Base-by-base conservation (phyloP, 1,140 invertebrate genomes). In the Caerostris darwini region DNA sequence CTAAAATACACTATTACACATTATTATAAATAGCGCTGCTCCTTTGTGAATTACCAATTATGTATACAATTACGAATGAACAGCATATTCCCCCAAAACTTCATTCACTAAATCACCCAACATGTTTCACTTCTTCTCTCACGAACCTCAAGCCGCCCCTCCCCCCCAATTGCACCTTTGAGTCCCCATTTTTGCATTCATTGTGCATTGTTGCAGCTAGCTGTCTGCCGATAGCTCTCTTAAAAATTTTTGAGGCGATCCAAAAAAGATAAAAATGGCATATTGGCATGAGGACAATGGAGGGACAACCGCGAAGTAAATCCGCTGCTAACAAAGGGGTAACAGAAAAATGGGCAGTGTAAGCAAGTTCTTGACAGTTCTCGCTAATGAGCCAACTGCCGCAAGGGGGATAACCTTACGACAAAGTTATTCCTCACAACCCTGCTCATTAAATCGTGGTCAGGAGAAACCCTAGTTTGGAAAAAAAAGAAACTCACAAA, bases 341-440 rank as follows among this genome's bases (percentile, higher is more conserved):
- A 91, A 82, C 90, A 82, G 90, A 82, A 91, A 91, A 91, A 91
- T 61, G 17, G 17, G 90, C n/a, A 17, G 71, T 69, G 90, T 91
- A 91, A 91, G 90, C 90, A 91, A 82, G 90, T 77, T 91, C 71
- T 81, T 91, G 90, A 91, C 90, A 91, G 90, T 6, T 58, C 50
- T 71, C 34, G 58, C 90, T 91, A 91, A 91, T 91, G 90, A 91
- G 69, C 67, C 90, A 91, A 82, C 19, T 81, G 90, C 71, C 90
- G 54, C 69, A 50, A 82, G 90, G 90, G 90, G 88, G 2, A 77
- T n/a, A 69, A 91, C 19, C 58, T 57, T 53, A 88, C 90, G 87
- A 89, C 87, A 89, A 69, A 89, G 87, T 89, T 61, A 81, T 91
- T 91, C 69, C 50, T 82, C 90, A 91, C 34, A 91, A 14, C 19